Evolutionary conservation across 2,797 vertebrate genomes (phyloP).

Genomic region (Simalia tracyae): DNA sequence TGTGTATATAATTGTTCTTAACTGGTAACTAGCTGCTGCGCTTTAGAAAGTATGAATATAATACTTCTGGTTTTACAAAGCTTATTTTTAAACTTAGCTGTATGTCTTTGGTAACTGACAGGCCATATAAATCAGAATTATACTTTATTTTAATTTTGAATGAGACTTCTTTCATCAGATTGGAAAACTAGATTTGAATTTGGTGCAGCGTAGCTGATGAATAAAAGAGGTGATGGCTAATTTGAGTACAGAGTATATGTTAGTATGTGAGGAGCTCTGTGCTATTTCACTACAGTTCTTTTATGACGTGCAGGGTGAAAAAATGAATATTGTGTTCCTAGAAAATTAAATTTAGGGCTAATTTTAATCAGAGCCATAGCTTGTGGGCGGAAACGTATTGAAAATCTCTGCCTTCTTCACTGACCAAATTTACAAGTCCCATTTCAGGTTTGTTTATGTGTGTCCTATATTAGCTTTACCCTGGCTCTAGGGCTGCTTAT

Average conservation of each 20-base stretch:
- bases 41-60: conserved; percentile 22
- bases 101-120: conserved; percentile 13
- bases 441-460: not conserved
- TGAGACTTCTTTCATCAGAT: not conserved
- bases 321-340: not conserved
- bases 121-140: conserved; percentile 7
- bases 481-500: not conserved
- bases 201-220: not conserved
- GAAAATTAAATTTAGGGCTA: not conserved
- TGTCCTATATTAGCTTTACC: not conserved
- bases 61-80: not conserved
- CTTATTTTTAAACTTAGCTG: conserved; percentile 2
- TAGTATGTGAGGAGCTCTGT: not conserved
- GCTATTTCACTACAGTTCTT: not conserved
- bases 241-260: not conserved
- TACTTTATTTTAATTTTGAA: conserved; percentile 29
- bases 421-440: not conserved
- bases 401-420: not conserved
- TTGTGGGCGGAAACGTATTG: not conserved
- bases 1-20: conserved; percentile 24
- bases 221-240: not conserved
- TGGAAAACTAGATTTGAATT: not conserved
- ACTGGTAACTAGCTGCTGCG: not conserved
- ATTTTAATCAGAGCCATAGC: not conserved
- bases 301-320: not conserved